Conservation (phyloP, 1,140 invertebrate species). For the Glossosoma conforme region DNA sequence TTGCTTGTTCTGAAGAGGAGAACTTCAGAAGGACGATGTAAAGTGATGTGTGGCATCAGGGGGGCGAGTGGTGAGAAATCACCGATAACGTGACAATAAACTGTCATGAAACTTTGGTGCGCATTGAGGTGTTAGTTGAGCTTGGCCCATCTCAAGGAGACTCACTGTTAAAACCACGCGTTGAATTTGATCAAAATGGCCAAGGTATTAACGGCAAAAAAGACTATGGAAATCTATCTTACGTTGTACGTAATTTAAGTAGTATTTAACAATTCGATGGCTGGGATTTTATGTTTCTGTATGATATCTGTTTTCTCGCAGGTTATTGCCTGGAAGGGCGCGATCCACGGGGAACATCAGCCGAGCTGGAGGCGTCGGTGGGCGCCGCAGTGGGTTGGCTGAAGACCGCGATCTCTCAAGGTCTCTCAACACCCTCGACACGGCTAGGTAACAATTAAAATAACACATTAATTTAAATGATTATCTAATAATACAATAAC, state of each 20-base stretch:
- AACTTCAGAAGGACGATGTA: no score
- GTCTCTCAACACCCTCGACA: slow-evolving; percentile 23
- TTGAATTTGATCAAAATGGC: not conserved
- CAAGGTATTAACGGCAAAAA: not conserved
- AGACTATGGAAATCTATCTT: not conserved
- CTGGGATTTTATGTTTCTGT: not conserved
- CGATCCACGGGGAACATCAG: slow-evolving; percentile 27
- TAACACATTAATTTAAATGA: no score
- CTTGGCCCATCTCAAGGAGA: not conserved
- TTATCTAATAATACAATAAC: no score
- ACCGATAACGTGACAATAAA: no score
- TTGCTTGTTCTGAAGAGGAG: no score
- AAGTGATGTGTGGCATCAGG: no score
- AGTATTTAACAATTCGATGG: not conserved
- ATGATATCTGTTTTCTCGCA: not conserved
- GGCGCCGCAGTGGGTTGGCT: not conserved
- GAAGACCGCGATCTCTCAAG: slow-evolving; percentile 20
- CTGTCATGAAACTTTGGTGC: no score
- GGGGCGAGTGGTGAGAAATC: no score
- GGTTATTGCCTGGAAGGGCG: slow-evolving; percentile 26
- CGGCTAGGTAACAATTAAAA: slow-evolving; percentile 20
- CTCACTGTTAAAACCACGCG: not conserved
- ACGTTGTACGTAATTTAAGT: not conserved
- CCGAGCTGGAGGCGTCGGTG: slow-evolving; percentile 6
- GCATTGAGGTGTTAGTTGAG: not conserved